Base-by-base conservation (phyloP, 2,888 invertebrate genomes). In the Parnassius glacialis region DNA sequence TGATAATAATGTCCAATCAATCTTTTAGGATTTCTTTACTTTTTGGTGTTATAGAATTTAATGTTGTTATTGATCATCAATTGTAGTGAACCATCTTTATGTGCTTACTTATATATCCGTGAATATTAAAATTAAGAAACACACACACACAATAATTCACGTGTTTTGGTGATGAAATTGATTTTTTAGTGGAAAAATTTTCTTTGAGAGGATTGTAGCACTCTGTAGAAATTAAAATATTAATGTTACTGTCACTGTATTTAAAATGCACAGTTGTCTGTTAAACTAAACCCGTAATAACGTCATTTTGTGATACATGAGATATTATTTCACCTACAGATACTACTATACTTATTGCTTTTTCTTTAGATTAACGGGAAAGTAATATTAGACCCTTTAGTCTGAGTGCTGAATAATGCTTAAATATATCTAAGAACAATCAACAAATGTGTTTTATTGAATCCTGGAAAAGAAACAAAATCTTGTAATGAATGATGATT, bases 141-240 rank as follows among this genome's bases (percentile, higher is more conserved):
- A 25, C 25, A 25, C 10, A 13, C 13, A 41, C 2, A 52, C 16
- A 16, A n/a, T 48, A 48, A 51, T 45, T 10, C 13, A 54, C 13
- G 34, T 54, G 34, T 62, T 55, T 62, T 10, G 43, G 48, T 59
- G 45, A 58, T 57, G 13, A 51, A 51, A 62, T 50, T 54, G n/a
- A 58, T 45, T 41, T 25, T 12, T 57, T 3, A 10, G 20, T 43
- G 16, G 16, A 16, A 41, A 42, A 50, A 54, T 59, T 62, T 34
- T 57, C 56, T 53, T 54, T 12, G 75, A 79, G 79, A 81, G 75
- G 79, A 75, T 73, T 71, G 83, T 85, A 81, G 85, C 85, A 86
- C 84, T 84, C 84, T 86, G 84, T 83, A 81, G 75, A 68, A 65
- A 70, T 68, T 68, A 55, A 53, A 53, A 42, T 52, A 57, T 68